A percentile compares a stretch with the other conserved stretches of the same genome.
These are phyloP conservation scores for Cloeon dipterum DNA, from an alignment of 2,888 invertebrate genomes.

Conservation along the genomic window DNA sequence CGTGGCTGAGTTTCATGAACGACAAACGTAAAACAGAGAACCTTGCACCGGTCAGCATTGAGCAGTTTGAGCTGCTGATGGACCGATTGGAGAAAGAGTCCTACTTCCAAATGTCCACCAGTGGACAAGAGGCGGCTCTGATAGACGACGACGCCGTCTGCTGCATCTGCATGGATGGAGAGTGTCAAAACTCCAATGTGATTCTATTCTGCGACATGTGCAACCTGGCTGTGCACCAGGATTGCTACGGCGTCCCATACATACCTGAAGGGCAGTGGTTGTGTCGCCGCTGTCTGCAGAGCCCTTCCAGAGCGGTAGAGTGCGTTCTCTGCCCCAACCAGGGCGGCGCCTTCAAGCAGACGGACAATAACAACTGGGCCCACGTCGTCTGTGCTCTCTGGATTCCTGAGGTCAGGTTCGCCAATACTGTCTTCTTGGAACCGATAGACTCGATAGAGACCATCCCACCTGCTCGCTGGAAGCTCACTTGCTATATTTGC, in stretches of 20 bases:
- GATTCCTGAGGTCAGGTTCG: conserved; percentile 96
- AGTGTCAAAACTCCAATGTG: conserved; percentile 95
- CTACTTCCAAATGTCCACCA: conserved; percentile 33
- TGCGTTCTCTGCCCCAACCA: conserved; percentile 97
- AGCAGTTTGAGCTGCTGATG: conserved; percentile 87
- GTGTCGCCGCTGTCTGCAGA: conserved; percentile 85
- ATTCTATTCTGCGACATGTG: conserved; percentile 99
- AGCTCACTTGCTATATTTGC: conserved; percentile 91
- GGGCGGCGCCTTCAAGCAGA: conserved; percentile 97
- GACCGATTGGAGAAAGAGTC: conserved; percentile 95
- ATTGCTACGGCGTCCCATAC: conserved; percentile 95
- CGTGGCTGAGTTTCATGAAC: conserved; percentile 81
- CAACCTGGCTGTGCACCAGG: conserved; percentile 95
- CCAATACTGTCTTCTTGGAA: conserved; percentile 90
- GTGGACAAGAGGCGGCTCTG: conserved; percentile 32
- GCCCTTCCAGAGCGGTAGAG: conserved; percentile 85
- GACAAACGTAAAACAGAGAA: conserved; percentile 50
- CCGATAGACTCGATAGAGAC: conserved; percentile 94
- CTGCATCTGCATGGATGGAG: conserved; percentile 96
- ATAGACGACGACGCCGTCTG: conserved; percentile 97
- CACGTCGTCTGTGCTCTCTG: conserved; percentile 97
- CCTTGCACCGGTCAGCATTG: conserved; percentile 55
- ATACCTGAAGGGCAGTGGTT: conserved; percentile 97
- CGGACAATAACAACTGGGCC: conserved; percentile 87
- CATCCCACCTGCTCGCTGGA: conserved; percentile 90